Base-by-base conservation (phyloP, 2,113 vertebrate genomes). In the Oceanodroma tethys region DNA sequence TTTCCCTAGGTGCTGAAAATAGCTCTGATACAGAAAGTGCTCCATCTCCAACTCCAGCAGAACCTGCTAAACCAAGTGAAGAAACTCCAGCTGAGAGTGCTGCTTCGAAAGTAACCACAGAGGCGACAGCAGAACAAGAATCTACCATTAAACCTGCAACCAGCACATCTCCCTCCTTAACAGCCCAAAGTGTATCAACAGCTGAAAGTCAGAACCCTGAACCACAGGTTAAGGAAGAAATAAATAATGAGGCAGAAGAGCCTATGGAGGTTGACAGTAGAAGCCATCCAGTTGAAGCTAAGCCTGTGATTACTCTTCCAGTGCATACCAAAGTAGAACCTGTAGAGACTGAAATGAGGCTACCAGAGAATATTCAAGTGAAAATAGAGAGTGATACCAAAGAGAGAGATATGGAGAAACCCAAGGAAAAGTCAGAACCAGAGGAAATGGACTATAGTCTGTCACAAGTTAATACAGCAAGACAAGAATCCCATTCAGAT, bases 11-110 rank as follows among this genome's bases (percentile, higher is more conserved):
- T 97, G 99, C 98, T 67, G 99, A 99, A 96, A 99, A 99, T 98
- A 99, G 99, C 98, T 99, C 99, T 43, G 99, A 99, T 96, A 99
- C 99, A 78, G 99, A 99, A 98, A 99, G 99, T 82, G 99, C 99
- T 84, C 99, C 99, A 38, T 99, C 99, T 95, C 99, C 99, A 88
- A 99, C 99, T 93, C 99, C 99, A 96, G 97, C 98, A 48, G 99
- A 99, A 94, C 96, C 98, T 62, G 97, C 98, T 96, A 99, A 99
- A 98, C 97, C 98, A 14, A 93, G 95, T 7, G 99, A 99, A 81
- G 98, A 98, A 20, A 92, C 95, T 86, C 67, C 97, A 19, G 93
- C 98, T 63, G 98, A 98, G 78, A 94, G 95, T 55, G 94, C 98
- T 92, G 52, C 98, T 88, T 55, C 98, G 30, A 97, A 97, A 92